Evolutionary conservation across 2,797 vertebrate genomes (phyloP).

Genomic region (Harpagifer antarcticus): DNA sequence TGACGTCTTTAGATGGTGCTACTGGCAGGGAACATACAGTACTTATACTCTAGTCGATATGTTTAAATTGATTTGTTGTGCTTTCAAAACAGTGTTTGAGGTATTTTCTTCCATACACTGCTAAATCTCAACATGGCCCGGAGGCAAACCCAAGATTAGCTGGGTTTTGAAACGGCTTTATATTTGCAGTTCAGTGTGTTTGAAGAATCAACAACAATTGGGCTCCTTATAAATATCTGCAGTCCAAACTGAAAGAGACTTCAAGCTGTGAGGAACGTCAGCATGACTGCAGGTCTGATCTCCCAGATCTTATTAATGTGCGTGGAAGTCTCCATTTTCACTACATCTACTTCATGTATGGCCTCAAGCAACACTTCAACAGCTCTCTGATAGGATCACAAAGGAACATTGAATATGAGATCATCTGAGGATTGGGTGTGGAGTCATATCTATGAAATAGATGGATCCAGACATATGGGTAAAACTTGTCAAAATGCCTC

Average conservation of each 20-base stretch:
- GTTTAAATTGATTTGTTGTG: slow-evolving; percentile 60
- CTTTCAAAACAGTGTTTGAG: slow-evolving; percentile 50
- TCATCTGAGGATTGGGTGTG: neutral
- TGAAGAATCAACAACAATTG: slow-evolving; percentile 72
- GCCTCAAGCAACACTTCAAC: slow-evolving; percentile 12
- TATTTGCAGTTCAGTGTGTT: slow-evolving; percentile 60
- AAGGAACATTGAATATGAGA: slow-evolving; percentile 4
- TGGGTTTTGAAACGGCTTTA: slow-evolving; percentile 55
- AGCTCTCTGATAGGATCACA: slow-evolving; percentile 18
- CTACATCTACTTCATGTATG: slow-evolving; percentile 6
- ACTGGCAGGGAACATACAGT: slow-evolving; percentile 42
- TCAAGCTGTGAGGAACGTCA: slow-evolving; percentile 59
- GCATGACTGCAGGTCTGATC: slow-evolving; percentile 13
- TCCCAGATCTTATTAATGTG: slow-evolving; percentile 24
- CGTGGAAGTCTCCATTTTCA: slow-evolving; percentile 21
- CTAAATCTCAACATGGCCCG: slow-evolving; percentile 52
- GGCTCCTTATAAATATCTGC: slow-evolving; percentile 40
- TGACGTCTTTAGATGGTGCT: slow-evolving; percentile 36
- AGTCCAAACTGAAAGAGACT: slow-evolving; percentile 41
- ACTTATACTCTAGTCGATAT: slow-evolving; percentile 30
- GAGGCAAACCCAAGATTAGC: slow-evolving; percentile 71
- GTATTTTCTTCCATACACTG: slow-evolving; percentile 37
- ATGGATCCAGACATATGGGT: neutral
- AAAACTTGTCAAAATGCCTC: neutral
- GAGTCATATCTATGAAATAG: neutral